Percentiles rank a stretch among this genome's conserved stretches.
These are phyloP conservation scores for Ctenoplectra terminalis DNA, from an alignment of 1,140 invertebrate genomes.

Conservation along the genomic window DNA sequence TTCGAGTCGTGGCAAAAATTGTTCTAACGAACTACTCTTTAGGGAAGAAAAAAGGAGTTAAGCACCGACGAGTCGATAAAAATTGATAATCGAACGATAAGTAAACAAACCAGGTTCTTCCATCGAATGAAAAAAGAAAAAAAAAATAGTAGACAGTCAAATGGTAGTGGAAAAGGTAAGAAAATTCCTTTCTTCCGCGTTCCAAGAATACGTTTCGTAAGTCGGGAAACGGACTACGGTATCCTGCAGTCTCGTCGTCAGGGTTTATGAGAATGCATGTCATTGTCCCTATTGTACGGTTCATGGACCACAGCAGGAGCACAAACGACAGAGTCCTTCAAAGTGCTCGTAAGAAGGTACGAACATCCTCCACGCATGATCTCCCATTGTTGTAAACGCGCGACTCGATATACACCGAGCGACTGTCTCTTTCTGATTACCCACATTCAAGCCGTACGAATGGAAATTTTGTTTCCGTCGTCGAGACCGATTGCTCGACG, in stretches of 20 bases:
- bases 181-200: slow-evolving; percentile 39
- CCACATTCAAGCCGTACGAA: background rate
- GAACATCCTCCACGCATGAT: slow-evolving; percentile 57
- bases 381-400: slow-evolving; percentile 53
- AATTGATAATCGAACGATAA: no score
- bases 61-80: no score
- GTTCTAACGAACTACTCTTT: no score
- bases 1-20: no score
- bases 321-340: slow-evolving; percentile 34
- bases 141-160: background rate
- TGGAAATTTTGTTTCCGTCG: background rate
- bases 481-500: background rate
- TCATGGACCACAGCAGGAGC: slow-evolving; percentile 44
- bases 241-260: slow-evolving; percentile 47
- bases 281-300: slow-evolving; percentile 63
- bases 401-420: background rate
- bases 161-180: background rate
- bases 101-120: no score
- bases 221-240: slow-evolving; percentile 28
- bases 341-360: slow-evolving; percentile 48
- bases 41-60: no score
- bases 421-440: slow-evolving; percentile 7
- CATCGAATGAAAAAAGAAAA: background rate
- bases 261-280: slow-evolving; percentile 68
- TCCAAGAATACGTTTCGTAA: slow-evolving; percentile 51